These are phyloP conservation scores for Calameuta pallipes DNA, from an alignment of 2,888 invertebrate genomes.

Conservation along the genomic window DNA sequence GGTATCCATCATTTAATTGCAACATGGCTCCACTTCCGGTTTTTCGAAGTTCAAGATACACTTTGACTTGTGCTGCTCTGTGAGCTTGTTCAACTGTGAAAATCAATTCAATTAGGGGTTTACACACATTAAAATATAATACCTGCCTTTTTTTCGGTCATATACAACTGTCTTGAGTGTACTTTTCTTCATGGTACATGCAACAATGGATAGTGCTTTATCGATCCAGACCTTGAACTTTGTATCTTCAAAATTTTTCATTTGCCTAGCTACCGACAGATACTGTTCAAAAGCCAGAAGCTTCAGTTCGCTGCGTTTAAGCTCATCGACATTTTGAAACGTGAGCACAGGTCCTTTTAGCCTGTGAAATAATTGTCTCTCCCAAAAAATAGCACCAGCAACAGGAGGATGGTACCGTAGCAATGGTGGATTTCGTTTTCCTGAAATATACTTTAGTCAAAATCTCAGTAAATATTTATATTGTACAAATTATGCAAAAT, in stretches of 20 bases:
- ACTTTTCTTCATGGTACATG: conserved; percentile 76
- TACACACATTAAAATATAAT: not conserved
- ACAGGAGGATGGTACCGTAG: conserved; percentile 82
- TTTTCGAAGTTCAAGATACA: not conserved
- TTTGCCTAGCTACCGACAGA: conserved; percentile 77
- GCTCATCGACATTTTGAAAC: conserved; percentile 80
- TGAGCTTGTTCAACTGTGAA: conserved; percentile 9
- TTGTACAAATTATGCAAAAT: conserved; percentile 23
- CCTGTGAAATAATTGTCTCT: conserved; percentile 80
- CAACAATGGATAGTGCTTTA: conserved; percentile 73
- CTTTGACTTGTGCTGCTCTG: not conserved
- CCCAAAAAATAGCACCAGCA: conserved; percentile 91
- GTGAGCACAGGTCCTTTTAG: conserved; percentile 84
- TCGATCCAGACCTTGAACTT: conserved; percentile 80
- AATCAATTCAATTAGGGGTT: conserved; percentile 2
- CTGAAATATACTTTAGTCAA: conserved; percentile 59
- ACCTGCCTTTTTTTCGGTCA: conserved; percentile 36
- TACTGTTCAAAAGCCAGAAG: conserved; percentile 84
- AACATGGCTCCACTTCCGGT: not conserved
- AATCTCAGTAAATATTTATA: conserved; percentile 7
- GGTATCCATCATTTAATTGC: conserved; percentile 7
- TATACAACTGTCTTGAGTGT: conserved; percentile 72
- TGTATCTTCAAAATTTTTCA: conserved; percentile 80
- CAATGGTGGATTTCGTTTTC: conserved; percentile 76
- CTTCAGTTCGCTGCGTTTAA: conserved; percentile 80